Conservation (phyloP, 1,140 invertebrate species). For the Drosophila neocordata region DNA sequence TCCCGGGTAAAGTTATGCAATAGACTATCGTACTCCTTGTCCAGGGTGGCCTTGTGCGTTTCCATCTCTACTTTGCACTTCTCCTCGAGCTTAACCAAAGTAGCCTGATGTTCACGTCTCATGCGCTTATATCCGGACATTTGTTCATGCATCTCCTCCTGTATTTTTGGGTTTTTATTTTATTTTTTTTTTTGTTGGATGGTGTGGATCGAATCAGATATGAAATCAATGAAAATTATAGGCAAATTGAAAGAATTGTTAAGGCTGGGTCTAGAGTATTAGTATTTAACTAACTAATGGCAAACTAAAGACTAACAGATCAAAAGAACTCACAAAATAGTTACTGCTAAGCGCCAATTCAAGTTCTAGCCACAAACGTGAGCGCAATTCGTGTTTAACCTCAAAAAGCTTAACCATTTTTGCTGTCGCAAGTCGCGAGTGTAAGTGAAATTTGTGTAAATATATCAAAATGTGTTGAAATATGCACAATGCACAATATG, state of each 20-base stretch:
- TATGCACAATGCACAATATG: background rate
- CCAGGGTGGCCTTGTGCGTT: slow-evolving; percentile 95
- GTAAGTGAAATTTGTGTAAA: background rate
- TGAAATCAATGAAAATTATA: background rate
- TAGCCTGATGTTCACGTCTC: slow-evolving; percentile 98
- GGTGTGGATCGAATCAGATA: background rate
- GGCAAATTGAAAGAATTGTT: slow-evolving; percentile 12
- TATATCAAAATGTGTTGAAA: background rate
- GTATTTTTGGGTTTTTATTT: background rate
- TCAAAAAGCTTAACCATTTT: slow-evolving; percentile 19
- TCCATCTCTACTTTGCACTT: slow-evolving; percentile 98
- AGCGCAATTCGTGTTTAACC: slow-evolving; percentile 19
- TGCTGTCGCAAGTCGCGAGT: background rate
- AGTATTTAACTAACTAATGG: slow-evolving; percentile 16
- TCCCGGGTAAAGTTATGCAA: slow-evolving; percentile 96
- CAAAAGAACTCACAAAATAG: slow-evolving; percentile 9
- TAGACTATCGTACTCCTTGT: slow-evolving; percentile 98
- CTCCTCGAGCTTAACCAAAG: slow-evolving; percentile 95
- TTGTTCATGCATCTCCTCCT: slow-evolving; percentile 99
- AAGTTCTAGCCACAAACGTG: slow-evolving; percentile 18
- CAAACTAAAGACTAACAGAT: background rate
- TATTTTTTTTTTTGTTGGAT: background rate
- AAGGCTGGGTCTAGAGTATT: background rate
- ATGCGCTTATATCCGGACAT: slow-evolving; percentile 99
- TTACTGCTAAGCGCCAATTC: slow-evolving; percentile 16